These are phyloP conservation scores for Meloidogyne floridensis DNA, from an alignment of 1,140 invertebrate species.

Conservation along the genomic window DNA sequence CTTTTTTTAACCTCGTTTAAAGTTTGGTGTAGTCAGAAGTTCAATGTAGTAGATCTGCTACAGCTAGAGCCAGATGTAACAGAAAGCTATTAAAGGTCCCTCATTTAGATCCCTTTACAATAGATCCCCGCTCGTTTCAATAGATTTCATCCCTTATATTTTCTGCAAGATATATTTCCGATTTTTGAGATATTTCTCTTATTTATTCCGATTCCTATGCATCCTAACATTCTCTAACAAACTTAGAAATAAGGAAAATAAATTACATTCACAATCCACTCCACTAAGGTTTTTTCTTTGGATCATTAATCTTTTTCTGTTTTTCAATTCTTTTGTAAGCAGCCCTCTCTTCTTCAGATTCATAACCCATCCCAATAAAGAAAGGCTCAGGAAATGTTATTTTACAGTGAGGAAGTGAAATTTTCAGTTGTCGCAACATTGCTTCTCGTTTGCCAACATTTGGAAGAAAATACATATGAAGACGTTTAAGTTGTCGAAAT, in stretches of 20 bases:
- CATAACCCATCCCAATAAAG: conserved; percentile 28
- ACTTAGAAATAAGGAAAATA: too few relatives aligned
- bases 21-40: too few relatives aligned
- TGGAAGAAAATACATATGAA: conserved; percentile 38
- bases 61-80: too few relatives aligned
- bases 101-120: too few relatives aligned
- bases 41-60: too few relatives aligned
- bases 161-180: neutral
- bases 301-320: conserved; percentile 13
- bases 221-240: too few relatives aligned
- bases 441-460: conserved; percentile 19
- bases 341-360: conserved; percentile 17
- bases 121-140: too few relatives aligned
- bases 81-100: too few relatives aligned
- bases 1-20: too few relatives aligned
- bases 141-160: neutral
- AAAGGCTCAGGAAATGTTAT: conserved; percentile 26
- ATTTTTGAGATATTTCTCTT: too few relatives aligned
- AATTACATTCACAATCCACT: neutral
- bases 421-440: conserved; percentile 28
- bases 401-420: conserved; percentile 22
- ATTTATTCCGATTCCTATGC: too few relatives aligned
- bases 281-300: neutral
- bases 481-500: conserved; percentile 35
- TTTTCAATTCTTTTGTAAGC: conserved; percentile 6